These are phyloP conservation scores for Drosophila quinaria DNA, from an alignment of 2,888 invertebrate species.

Conservation along the genomic window DNA sequence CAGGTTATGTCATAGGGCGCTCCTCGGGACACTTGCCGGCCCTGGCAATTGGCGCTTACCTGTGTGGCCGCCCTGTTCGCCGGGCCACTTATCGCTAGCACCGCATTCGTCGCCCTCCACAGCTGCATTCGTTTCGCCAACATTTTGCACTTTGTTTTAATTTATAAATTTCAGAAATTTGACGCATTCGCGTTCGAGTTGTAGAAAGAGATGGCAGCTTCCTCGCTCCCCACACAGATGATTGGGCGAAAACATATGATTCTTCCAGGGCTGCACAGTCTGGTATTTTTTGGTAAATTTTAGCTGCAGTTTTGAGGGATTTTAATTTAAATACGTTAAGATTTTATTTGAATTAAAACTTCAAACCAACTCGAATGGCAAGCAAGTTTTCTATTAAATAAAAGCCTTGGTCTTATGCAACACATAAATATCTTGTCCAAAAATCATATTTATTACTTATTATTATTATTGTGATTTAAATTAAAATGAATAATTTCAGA, in stretches of 20 bases:
- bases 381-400: neutral
- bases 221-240: constrained; percentile 33
- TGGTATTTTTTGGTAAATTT: constrained; percentile 13
- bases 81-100: constrained; percentile 43
- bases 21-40: constrained; percentile 20
- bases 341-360: neutral
- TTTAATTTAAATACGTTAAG: constrained; percentile 3
- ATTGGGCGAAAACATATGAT: constrained; percentile 39
- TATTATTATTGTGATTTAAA: neutral
- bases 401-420: neutral
- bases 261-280: constrained; percentile 30
- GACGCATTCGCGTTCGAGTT: constrained; percentile 35
- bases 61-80: constrained; percentile 51
- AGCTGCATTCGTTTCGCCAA: constrained; percentile 72
- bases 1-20: constrained; percentile 81
- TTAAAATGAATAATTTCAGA: neutral
- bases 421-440: neutral
- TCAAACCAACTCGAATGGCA: neutral
- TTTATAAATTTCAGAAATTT: constrained; percentile 47
- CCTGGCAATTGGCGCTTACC: constrained; percentile 52
- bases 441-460: neutral
- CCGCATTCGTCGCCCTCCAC: constrained; percentile 60
- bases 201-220: constrained; percentile 41
- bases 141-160: constrained; percentile 62
- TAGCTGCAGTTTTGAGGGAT: constrained; percentile 1